These are phyloP conservation scores for Scolopax rusticola DNA, from an alignment of 2,797 vertebrate species.

Conservation along the genomic window DNA sequence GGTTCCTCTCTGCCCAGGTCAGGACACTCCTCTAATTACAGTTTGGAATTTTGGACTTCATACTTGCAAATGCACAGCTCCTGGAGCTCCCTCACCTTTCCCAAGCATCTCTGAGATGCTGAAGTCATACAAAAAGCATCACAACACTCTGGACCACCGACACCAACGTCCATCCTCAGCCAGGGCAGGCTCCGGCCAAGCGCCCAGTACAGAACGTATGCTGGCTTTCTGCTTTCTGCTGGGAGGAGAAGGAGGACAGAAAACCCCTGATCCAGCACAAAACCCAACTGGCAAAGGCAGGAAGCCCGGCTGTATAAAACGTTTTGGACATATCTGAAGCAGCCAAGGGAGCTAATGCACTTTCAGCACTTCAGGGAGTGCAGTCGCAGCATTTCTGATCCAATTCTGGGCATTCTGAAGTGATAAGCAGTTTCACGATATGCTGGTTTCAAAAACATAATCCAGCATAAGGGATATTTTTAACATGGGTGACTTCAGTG, in stretches of 20 bases:
- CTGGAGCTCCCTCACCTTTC: background rate
- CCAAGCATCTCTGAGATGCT: background rate
- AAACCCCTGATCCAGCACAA: background rate
- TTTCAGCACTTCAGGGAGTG: conserved; percentile 33
- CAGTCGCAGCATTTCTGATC: conserved; percentile 4
- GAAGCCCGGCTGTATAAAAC: background rate
- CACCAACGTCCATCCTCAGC: rapidly evolving
- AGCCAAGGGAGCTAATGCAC: conserved; percentile 26
- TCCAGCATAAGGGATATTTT: conserved; percentile 29
- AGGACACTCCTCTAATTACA: background rate
- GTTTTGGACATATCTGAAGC: background rate
- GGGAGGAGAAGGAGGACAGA: background rate
- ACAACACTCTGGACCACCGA: background rate
- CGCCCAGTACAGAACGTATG: rapidly evolving
- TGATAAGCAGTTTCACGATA: background rate
- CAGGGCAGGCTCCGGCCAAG: background rate
- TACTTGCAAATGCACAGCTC: background rate
- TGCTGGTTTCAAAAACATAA: conserved; percentile 14
- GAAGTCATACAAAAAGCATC: background rate
- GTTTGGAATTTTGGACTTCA: background rate
- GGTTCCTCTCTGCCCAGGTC: no score
- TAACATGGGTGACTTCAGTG: background rate
- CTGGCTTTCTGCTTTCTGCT: background rate
- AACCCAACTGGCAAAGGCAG: background rate
- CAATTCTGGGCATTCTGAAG: background rate